Evolutionary conservation across 2,113 vertebrate genomes (phyloP).

Genomic region (Rattus rattus): DNA sequence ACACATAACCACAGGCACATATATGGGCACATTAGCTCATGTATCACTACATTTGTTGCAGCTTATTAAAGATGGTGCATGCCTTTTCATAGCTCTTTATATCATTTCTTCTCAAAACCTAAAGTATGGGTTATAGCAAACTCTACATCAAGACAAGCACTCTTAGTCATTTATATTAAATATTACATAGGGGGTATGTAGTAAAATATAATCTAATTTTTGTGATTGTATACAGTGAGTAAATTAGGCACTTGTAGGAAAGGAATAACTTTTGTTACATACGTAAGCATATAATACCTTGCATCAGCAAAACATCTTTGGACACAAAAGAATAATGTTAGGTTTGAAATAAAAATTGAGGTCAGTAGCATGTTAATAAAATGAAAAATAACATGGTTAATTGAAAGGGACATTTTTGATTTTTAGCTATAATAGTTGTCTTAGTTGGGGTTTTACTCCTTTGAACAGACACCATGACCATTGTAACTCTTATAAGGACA

Average conservation of each 20-base stretch:
- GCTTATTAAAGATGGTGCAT: conserved; percentile 42
- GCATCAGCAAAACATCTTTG: not conserved
- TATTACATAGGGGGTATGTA: not conserved
- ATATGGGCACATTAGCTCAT: too few relatives aligned
- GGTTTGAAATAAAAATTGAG: conserved; percentile 40
- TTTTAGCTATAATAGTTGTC: not conserved
- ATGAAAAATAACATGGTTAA: not conserved
- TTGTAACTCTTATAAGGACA: too few relatives aligned
- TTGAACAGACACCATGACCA: too few relatives aligned
- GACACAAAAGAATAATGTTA: not conserved
- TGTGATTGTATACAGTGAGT: fast-evolving
- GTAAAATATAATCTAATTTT: conserved; percentile 13
- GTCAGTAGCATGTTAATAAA: not conserved
- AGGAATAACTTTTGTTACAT: conserved; percentile 29
- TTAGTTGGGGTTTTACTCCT: too few relatives aligned
- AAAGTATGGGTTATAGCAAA: not conserved
- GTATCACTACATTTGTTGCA: conserved; percentile 26
- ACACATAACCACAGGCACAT: not conserved
- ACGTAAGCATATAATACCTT: not conserved
- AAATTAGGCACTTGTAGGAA: not conserved
- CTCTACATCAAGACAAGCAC: not conserved
- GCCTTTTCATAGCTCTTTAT: not conserved
- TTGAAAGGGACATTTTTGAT: not conserved
- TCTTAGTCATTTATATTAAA: conserved; percentile 59
- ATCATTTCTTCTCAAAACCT: not conserved